A percentile compares a stretch with the other conserved stretches of the same genome.
Evolutionary conservation across 2,797 vertebrate species (phyloP).

Genomic region (Alfaro cultratus): DNA sequence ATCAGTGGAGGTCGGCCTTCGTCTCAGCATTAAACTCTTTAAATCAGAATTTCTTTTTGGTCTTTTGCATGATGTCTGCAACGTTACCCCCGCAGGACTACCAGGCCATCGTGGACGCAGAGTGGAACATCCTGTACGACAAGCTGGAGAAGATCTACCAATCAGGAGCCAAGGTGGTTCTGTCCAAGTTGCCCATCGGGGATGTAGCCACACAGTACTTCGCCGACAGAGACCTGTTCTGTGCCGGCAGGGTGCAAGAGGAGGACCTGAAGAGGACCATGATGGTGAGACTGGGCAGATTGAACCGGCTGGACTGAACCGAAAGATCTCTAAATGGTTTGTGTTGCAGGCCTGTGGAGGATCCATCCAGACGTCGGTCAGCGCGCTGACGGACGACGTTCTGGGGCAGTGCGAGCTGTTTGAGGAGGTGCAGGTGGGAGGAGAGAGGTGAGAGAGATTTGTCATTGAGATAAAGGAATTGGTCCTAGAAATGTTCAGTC

Average conservation of each 20-base stretch:
- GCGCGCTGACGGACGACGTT: slow-evolving; percentile 85
- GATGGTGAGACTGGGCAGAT: slow-evolving; percentile 84
- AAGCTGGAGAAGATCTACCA: slow-evolving; percentile 93
- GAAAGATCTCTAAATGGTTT: neutral
- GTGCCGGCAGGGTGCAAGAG: slow-evolving; percentile 93
- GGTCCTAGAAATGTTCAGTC: neutral
- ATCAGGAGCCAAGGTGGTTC: slow-evolving; percentile 94
- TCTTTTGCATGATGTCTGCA: neutral
- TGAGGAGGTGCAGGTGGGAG: slow-evolving; percentile 96
- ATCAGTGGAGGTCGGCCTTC: slow-evolving; percentile 84
- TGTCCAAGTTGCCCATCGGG: slow-evolving; percentile 93
- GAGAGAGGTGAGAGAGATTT: slow-evolving; percentile 86
- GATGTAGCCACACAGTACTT: slow-evolving; percentile 98
- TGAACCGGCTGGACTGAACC: neutral
- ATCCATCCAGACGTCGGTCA: slow-evolving; percentile 96
- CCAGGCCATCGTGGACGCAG: slow-evolving; percentile 96
- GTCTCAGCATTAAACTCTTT: fast-evolving
- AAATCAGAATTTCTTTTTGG: neutral
- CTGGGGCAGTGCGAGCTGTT: slow-evolving; percentile 91
- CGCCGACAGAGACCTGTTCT: slow-evolving; percentile 96
- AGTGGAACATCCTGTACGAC: slow-evolving; percentile 98
- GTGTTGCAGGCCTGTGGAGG: slow-evolving; percentile 91
- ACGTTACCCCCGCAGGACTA: slow-evolving; percentile 85
- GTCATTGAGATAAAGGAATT: neutral
- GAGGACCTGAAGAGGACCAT: slow-evolving; percentile 97